Base-by-base conservation (phyloP, 2,888 invertebrate genomes). In the Steromphala cineraria region DNA sequence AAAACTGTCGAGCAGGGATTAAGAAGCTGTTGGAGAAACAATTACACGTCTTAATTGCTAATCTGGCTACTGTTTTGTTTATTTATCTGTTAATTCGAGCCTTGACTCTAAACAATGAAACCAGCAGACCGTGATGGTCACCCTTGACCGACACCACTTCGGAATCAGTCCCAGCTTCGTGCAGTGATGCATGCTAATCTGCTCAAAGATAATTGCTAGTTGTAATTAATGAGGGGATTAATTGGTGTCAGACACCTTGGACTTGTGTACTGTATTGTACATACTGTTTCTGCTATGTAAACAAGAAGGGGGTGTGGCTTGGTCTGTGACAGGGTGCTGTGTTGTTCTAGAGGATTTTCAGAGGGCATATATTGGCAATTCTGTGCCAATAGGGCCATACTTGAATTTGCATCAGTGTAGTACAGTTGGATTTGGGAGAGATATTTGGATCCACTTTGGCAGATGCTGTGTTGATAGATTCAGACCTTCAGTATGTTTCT, bases 1-100 rank as follows among this genome's bases (percentile, higher is more conserved):
- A 0, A 62, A 56, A 62, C 24, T 62, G 62, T 62, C 28, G 28
- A 62, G 28, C 62, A 62, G 28, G 28, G 28, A 28, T 24, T 28
- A 24, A 24, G n/a, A 62, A 28, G 15, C 62, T 62, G 24, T 24
- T 62, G 24, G 13, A 28, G 24, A 15, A 62, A 28, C 24, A 24
- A 62, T 28, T 62, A 28, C 28, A 28, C 28, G 24, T 28, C 17
- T 28, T 62, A 62, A 62, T 28, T 36, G 28, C 40, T 71, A 36
- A 71, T 71, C 71, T 19, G n/a, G 19, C 71, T 40, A 71, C 71
- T 71, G 71, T 71, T 31, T 31, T 71, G 71, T 71, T 31, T 31
- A 40, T 71, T 71, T 71, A 36, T 40, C 71, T 71, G 40, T 36
- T 71, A 31, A 71, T 71, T 31, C 19, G 15, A 17, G 17, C 10